phyloP scores from a whole-genome alignment of 2,888 invertebrate genomes.

The Sinhomidia bicolor region DNA sequence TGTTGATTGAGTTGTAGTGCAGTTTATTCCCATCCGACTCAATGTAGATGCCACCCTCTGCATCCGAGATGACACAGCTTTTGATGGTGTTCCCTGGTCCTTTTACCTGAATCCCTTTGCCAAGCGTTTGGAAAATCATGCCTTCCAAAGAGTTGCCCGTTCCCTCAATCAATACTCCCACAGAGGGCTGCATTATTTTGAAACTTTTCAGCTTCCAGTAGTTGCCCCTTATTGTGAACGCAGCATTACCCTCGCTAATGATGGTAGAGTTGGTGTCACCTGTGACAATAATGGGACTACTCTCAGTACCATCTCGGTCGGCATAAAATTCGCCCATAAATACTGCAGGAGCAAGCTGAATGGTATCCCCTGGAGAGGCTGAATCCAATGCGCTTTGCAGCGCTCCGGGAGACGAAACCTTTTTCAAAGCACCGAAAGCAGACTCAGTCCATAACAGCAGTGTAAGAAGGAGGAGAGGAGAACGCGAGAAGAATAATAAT shows the following conservation, averaged over 20 bases:
- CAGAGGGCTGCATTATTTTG: slow-evolving; percentile 76
- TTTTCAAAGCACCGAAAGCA: slow-evolving; percentile 56
- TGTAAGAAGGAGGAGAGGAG: background rate
- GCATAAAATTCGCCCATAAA: slow-evolving; percentile 77
- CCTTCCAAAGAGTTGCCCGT: slow-evolving; percentile 72
- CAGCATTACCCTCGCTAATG: slow-evolving; percentile 76
- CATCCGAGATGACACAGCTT: slow-evolving; percentile 79
- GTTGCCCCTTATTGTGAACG: slow-evolving; percentile 75
- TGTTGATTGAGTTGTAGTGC: slow-evolving; percentile 79
- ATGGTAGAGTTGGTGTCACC: slow-evolving; percentile 79
- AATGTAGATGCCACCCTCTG: slow-evolving; percentile 76
- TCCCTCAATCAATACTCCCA: slow-evolving; percentile 78
- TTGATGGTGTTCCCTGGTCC: slow-evolving; percentile 77
- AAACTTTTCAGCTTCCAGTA: slow-evolving; percentile 78
- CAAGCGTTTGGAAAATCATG: slow-evolving; percentile 68
- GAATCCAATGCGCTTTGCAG: slow-evolving; percentile 76
- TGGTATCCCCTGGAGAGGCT: slow-evolving; percentile 76
- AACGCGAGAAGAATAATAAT: background rate
- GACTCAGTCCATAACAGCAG: background rate
- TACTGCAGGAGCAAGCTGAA: slow-evolving; percentile 76
- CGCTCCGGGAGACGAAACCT: slow-evolving; percentile 73
- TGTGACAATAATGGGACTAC: slow-evolving; percentile 74
- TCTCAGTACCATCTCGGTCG: slow-evolving; percentile 70
- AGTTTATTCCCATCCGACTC: slow-evolving; percentile 74
- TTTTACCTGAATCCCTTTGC: slow-evolving; percentile 75